Evolutionary conservation across 1,140 invertebrate species (phyloP), one percentile per base, ranked within the genome.

Genomic region (Pantala flavescens): DNA sequence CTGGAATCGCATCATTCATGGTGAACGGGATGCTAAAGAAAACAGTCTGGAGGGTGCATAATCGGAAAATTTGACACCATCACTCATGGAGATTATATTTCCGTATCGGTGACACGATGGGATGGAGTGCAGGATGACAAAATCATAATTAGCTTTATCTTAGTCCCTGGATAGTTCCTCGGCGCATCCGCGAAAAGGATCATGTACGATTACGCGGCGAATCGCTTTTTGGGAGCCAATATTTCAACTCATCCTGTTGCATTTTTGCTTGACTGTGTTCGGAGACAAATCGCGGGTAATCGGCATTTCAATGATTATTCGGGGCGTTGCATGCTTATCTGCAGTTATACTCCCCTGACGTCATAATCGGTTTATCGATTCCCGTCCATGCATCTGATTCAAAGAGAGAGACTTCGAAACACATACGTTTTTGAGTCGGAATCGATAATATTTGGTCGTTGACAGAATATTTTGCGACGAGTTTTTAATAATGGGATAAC

Each of bases 301-400:
- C 49, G 49, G 3, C 49, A 12, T 21, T 63, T 21, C 49, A 63
- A 63, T 63, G 49, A 63, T 63, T 63, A 63, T 63, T 63, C 49
- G 49, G 49, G 49, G 49, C 49, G 14, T 63, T 63, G 49, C 49
- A 63, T 63, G 49, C 49, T 63, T 63, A 63, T 63, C 49, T 63
- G 49, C 49, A 63, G 49, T 63, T 63, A 63, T 63, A 19, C 49
- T 21, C 49, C 12, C n/a, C 49, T 63, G 49, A 21, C 49, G 49
- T 63, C 49, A 63, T 63, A 63, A 63, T 63, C 49, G 49, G 49
- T 63, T 63, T 63, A 63, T 63, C 49, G 49, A 63, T 63, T 63
- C 49, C 49, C 14, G 5, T 1, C 49, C 49, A 12, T 63, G 49
- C 49, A 63, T 63, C 49, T 19, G 49, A 63, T 63, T 63, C 49